A percentile compares a stretch with the other conserved stretches of the same genome.
These are phyloP conservation scores for Catharus ustulatus DNA, from an alignment of 2,797 vertebrate genomes.

Conservation along the genomic window DNA sequence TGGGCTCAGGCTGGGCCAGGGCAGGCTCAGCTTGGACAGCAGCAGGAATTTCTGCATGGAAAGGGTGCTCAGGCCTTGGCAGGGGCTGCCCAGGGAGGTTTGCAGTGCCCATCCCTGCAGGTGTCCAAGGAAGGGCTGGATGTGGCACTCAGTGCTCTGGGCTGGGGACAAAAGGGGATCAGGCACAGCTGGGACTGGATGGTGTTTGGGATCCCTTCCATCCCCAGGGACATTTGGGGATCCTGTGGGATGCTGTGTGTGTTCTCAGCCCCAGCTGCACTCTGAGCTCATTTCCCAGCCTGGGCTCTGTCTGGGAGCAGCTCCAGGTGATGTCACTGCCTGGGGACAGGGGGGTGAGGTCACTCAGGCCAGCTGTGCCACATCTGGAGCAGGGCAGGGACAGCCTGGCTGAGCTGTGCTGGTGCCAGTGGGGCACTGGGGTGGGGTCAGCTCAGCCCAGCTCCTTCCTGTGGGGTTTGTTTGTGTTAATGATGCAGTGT, in stretches of 20 bases:
- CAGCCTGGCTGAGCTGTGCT: neutral
- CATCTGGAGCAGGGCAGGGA: neutral
- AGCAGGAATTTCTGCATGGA: too few species aligned
- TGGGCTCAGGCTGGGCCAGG: neutral
- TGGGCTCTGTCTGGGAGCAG: neutral
- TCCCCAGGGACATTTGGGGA: fast-evolving
- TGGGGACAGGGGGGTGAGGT: neutral
- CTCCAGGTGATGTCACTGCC: neutral
- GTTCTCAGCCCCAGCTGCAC: neutral
- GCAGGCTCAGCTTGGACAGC: too few species aligned
- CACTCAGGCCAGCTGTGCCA: neutral
- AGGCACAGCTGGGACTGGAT: neutral
- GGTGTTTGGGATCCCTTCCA: neutral
- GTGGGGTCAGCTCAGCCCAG: neutral
- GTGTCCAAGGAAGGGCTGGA: too few species aligned
- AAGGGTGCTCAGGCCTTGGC: too few species aligned
- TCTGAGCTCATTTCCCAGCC: neutral
- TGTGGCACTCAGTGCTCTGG: neutral
- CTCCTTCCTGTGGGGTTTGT: neutral
- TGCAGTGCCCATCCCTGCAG: neutral
- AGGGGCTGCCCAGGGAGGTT: neutral
- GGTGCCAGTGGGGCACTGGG: too few species aligned
- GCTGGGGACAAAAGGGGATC: neutral
- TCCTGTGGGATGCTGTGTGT: fast-evolving
- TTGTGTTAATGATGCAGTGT: neutral